phyloP scores from a whole-genome alignment of 2,113 vertebrate species.

The Tilapia sparmanii region DNA sequence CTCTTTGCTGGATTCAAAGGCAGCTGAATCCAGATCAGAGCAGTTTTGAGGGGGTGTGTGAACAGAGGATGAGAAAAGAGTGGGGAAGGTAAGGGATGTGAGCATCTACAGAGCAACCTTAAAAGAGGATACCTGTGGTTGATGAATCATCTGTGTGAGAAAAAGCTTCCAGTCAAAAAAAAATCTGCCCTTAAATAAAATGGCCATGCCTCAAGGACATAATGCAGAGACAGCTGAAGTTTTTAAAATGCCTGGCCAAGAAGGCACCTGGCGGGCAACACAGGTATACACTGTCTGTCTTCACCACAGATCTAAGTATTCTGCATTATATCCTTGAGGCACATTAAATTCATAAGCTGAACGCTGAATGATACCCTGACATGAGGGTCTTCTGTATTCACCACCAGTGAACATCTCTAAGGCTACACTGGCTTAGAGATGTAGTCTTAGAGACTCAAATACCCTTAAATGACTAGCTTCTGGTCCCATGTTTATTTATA shows the following conservation, averaged over 20 bases:
- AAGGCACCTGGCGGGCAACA: neutral
- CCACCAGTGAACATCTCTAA: neutral
- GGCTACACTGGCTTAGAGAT: neutral
- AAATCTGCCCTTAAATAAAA: neutral
- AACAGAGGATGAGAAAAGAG: neutral
- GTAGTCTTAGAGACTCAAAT: neutral
- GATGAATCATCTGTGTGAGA: neutral
- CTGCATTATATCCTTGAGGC: neutral
- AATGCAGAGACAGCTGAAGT: neutral
- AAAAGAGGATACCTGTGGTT: neutral
- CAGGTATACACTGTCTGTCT: neutral
- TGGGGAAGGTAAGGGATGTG: neutral
- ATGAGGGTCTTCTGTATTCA: neutral
- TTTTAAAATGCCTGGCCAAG: neutral
- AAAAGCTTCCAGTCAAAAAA: neutral
- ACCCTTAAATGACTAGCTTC: neutral
- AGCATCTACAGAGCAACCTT: neutral
- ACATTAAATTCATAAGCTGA: neutral
- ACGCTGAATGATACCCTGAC: neutral
- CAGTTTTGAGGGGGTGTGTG: conserved; percentile 43
- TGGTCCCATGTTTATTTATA: neutral
- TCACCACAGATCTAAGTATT: neutral
- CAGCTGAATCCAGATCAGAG: conserved; percentile 70
- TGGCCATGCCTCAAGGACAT: neutral
- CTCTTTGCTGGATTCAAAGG: conserved; percentile 43